Evolutionary conservation across 2,888 invertebrate species (phyloP).

Genomic region (Mesopsocus fuscifrons): DNA sequence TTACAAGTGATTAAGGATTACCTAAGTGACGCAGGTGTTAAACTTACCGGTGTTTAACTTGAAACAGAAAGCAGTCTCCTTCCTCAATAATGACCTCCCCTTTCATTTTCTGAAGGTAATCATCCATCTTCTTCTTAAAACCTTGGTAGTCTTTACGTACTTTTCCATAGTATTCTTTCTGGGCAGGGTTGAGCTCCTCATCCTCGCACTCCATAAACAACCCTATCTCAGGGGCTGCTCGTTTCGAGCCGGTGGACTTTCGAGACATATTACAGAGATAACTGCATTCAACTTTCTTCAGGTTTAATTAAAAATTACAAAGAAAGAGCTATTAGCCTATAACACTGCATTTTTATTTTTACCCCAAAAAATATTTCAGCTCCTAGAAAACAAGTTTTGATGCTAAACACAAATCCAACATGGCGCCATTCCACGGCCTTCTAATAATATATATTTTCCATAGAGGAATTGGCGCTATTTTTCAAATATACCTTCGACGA

Average conservation of each 20-base stretch:
- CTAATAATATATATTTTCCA: too few relatives aligned
- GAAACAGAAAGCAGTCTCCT: constrained; percentile 9
- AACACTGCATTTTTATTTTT: too few relatives aligned
- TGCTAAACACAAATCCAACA: too few relatives aligned
- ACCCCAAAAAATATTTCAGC: too few relatives aligned
- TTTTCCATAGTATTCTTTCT: constrained; percentile 39
- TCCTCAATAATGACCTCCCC: constrained; percentile 13
- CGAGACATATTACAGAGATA: not conserved
- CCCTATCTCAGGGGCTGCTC: constrained; percentile 13
- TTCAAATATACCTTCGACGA: too few relatives aligned
- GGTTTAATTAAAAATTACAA: too few relatives aligned
- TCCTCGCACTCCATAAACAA: constrained; percentile 50
- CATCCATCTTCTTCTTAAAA: constrained; percentile 38
- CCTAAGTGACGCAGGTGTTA: not conserved
- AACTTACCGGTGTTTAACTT: constrained; percentile 1
- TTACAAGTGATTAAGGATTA: too few relatives aligned
- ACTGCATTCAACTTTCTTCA: too few relatives aligned
- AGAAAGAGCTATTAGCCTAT: too few relatives aligned
- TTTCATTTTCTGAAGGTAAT: constrained; percentile 28
- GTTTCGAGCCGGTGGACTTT: not conserved
- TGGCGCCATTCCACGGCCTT: too few relatives aligned
- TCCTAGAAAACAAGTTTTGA: too few relatives aligned
- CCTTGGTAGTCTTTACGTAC: constrained; percentile 46
- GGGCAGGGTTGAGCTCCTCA: constrained; percentile 47
- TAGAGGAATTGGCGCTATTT: too few relatives aligned